Base-by-base conservation (phyloP, 37 sponge, comb jelly and placozoan species). In the Crambe crambe region DNA sequence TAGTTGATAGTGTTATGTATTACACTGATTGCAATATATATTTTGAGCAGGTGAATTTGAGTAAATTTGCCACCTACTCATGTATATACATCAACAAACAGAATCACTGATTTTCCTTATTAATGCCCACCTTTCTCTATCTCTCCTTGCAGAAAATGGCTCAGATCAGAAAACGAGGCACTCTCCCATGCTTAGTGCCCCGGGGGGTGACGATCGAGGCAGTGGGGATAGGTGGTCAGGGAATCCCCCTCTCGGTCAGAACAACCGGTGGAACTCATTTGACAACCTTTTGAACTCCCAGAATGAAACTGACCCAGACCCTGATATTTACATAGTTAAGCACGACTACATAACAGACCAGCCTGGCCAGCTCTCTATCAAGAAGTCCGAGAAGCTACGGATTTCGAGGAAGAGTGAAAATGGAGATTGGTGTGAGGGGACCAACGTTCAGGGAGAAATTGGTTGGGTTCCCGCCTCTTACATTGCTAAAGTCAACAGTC, bases 381-480 rank as follows among this genome's bases (percentile, higher is more conserved):
- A 77, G 30, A 87, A 84, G 40, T 89, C 91, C 0, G 97, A 96
- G 25, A 76, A 85, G 54, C 40, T 96, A 12, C 86, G 80, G 56
- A 85, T 96, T 23, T 80, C 81, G n/a, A 38, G 80, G 9, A 77
- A 76, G 65, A 90, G 74, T 34, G 91, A 87, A 6, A 84, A 79
- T 70, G 78, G 90, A 15, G 94, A 93, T 70, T 96, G 97, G 97
- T 82, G 83, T 10, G 88, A 96, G 70, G 94, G 78, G 2, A 82
- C 75, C 12, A 86, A 80, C 69, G 56, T 64, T 9, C 34, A 32
- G 26, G 93, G 91, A 57, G 90, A 82, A n/a, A 73, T 74, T 44
- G 98, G 98, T 23, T 98, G 96, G 96, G 77, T 98, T 6, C 98
- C 98, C 23, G 76, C 91, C 38, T 93, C 95, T 37, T 95, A 97